Evolutionary conservation across 1,140 invertebrate species (phyloP).

Genomic region (Drosophila pandora): DNA sequence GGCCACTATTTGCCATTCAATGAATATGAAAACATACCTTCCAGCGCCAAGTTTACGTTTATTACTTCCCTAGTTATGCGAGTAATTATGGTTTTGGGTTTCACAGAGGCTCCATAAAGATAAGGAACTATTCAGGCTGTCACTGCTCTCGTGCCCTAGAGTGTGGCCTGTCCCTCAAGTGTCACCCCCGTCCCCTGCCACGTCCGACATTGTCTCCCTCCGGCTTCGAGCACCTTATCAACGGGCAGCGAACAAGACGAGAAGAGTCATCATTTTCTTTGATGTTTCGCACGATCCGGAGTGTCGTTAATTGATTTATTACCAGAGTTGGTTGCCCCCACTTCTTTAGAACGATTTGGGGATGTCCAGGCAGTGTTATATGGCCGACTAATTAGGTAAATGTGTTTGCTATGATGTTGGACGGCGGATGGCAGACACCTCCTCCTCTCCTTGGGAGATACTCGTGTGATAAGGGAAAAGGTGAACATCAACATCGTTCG

Average conservation of each 20-base stretch:
- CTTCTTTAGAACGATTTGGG: constrained; percentile 22
- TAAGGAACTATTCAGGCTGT: neutral
- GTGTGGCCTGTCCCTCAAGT: neutral
- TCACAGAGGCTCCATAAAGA: neutral
- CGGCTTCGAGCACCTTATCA: constrained; percentile 35
- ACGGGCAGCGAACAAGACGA: constrained; percentile 44
- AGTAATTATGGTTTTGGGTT: neutral
- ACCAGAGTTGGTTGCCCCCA: constrained; percentile 44
- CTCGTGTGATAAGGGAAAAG: constrained; percentile 16
- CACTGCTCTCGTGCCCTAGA: neutral
- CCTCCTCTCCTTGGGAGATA: constrained; percentile 15
- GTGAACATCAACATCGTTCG: constrained; percentile 42
- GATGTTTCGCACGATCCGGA: constrained; percentile 64
- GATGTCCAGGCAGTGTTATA: constrained; percentile 45
- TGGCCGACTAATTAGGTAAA: constrained; percentile 67
- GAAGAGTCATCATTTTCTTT: constrained; percentile 72
- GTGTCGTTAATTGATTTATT: constrained; percentile 78
- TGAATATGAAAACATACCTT: too few species aligned
- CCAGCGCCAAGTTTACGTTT: neutral
- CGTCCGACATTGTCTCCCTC: constrained; percentile 20
- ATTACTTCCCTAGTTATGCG: neutral
- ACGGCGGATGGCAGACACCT: neutral
- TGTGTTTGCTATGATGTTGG: constrained; percentile 52
- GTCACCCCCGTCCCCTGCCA: constrained; percentile 29
- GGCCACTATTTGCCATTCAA: neutral